A percentile compares a stretch with the other conserved stretches of the same genome.
Evolutionary conservation across 1,140 invertebrate genomes (phyloP).

Genomic region (Aporrectodea caliginosa): DNA sequence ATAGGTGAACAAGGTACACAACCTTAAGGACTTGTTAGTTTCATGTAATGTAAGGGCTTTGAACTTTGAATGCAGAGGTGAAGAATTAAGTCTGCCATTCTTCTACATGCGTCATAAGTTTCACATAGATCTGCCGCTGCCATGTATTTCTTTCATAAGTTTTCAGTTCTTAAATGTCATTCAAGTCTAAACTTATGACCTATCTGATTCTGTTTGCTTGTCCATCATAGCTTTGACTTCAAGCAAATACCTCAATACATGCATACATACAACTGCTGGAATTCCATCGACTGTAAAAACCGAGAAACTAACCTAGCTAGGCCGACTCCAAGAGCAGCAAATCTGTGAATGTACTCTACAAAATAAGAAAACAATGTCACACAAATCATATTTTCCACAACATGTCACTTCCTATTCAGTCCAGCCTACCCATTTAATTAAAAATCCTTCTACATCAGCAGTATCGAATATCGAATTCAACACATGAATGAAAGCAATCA

Average conservation of each 20-base stretch:
- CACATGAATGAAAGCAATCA: neutral
- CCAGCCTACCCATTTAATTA: neutral
- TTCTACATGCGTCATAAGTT: too few species aligned
- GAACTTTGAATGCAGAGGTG: too few species aligned
- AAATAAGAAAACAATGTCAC: neutral
- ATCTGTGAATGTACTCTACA: conserved; percentile 44
- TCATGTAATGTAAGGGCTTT: too few species aligned
- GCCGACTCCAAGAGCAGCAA: conserved; percentile 45
- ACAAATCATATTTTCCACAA: neutral
- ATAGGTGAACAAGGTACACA: too few species aligned
- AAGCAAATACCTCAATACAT: neutral
- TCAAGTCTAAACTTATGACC: neutral
- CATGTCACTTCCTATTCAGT: neutral
- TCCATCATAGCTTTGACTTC: neutral
- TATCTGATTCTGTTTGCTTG: neutral
- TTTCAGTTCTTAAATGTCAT: neutral
- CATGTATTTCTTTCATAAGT: neutral
- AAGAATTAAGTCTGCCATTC: too few species aligned
- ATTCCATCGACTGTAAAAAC: neutral
- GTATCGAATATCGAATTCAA: too few species aligned
- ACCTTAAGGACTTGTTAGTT: too few species aligned
- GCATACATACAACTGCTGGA: neutral
- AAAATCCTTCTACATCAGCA: too few species aligned
- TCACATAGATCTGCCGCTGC: neutral
- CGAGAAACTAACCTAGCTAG: conserved; percentile 40